Evolutionary conservation across 1,140 invertebrate species (phyloP).

Genomic region (Sycobia sp.): DNA sequence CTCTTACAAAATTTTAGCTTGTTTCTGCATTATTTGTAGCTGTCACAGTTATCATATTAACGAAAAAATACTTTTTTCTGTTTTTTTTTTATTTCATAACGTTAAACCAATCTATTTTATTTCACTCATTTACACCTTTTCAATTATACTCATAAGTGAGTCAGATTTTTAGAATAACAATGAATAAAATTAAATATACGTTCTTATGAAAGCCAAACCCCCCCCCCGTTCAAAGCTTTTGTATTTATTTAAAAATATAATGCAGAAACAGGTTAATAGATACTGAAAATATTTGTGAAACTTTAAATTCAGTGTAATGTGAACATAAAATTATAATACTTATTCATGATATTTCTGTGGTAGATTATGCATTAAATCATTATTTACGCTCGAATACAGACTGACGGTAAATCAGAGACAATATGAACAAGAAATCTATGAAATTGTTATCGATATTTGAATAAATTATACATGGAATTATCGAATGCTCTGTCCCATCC

Average conservation of each 20-base stretch:
- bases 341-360: too few species aligned
- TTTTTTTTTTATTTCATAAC: too few species aligned
- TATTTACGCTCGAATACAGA: conserved; percentile 23
- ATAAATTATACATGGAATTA: background rate
- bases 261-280: conserved; percentile 3
- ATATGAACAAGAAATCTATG: conserved; percentile 17
- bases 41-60: too few species aligned
- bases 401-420: conserved; percentile 29
- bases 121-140: too few species aligned
- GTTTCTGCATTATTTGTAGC: conserved; percentile 10
- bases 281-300: conserved; percentile 6
- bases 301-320: conserved; percentile 2
- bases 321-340: too few species aligned
- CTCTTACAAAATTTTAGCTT: conserved; percentile 10
- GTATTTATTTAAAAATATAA: background rate
- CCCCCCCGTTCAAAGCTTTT: too few species aligned
- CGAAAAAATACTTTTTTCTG: too few species aligned
- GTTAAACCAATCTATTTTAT: too few species aligned
- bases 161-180: too few species aligned
- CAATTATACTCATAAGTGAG: too few species aligned
- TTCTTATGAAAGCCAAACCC: too few species aligned
- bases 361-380: conserved; percentile 35
- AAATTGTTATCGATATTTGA: background rate
- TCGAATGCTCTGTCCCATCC: background rate
- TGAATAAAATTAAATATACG: too few species aligned